Percentiles rank a stretch among this genome's conserved stretches.
Conservation (phyloP, 2,113 vertebrate genomes). For the Alosa alosa region DNA sequence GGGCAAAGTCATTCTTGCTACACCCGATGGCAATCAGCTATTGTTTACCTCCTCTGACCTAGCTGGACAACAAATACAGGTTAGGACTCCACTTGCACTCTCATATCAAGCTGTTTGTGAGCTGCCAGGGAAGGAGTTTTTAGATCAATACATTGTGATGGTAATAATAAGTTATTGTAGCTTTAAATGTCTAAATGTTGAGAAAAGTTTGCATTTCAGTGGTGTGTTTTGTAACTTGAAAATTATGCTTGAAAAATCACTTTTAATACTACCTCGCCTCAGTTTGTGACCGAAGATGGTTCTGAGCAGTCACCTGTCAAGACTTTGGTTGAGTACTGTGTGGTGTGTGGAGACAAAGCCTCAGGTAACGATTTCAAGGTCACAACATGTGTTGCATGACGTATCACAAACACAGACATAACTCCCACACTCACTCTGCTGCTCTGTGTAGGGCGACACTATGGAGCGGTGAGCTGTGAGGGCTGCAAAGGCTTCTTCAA, state of each 20-base stretch:
- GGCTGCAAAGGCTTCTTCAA: conserved; percentile 99
- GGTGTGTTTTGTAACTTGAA: not conserved
- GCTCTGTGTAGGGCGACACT: conserved; percentile 83
- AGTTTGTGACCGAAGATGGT: conserved; percentile 90
- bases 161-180: not conserved
- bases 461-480: conserved; percentile 97
- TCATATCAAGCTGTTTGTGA: not conserved
- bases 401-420: not conserved
- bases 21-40: conserved; percentile 92
- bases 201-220: not conserved
- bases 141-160: not conserved
- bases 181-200: not conserved
- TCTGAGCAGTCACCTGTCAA: conserved; percentile 83
- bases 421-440: not conserved
- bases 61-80: conserved; percentile 91
- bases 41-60: conserved; percentile 90
- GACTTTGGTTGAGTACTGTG: conserved; percentile 89
- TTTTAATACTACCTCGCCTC: conserved; percentile 36
- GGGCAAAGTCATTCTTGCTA: conserved; percentile 89
- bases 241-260: not conserved
- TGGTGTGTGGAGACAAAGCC: conserved; percentile 97
- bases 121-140: not conserved
- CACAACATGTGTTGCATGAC: not conserved
- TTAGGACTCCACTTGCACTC: conserved; percentile 50
- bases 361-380: conserved; percentile 76